Percentiles rank a stretch among this genome's conserved stretches.
Conservation (phyloP, 2,888 invertebrate species). For the Malthinus flaveolus region DNA sequence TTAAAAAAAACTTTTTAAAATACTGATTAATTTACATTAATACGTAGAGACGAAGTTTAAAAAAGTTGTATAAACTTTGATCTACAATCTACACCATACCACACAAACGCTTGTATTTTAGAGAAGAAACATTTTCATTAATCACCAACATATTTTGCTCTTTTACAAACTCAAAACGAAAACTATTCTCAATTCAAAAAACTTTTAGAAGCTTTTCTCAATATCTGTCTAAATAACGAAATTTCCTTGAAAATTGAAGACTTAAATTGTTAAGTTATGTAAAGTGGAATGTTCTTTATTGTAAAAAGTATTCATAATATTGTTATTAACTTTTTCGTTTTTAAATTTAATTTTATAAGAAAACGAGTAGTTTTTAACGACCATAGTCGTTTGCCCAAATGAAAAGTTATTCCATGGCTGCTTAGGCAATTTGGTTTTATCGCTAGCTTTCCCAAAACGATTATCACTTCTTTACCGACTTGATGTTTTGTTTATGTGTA, state of each 20-base stretch:
- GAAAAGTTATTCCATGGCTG: too few species aligned
- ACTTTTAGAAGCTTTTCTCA: background rate
- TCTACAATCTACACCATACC: slow-evolving; percentile 8
- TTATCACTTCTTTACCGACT: too few species aligned
- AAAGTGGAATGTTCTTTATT: background rate
- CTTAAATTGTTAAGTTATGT: slow-evolving; percentile 1
- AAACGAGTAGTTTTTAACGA: too few species aligned
- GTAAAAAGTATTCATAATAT: too few species aligned
- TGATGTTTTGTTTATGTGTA: too few species aligned
- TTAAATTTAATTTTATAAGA: too few species aligned
- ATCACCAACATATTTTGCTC: slow-evolving; percentile 16
- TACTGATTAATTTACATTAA: background rate
- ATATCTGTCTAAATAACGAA: slow-evolving; percentile 4
- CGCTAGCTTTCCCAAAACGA: too few species aligned
- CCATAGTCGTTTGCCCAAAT: too few species aligned
- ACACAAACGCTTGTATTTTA: slow-evolving; percentile 14
- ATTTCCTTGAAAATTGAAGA: background rate
- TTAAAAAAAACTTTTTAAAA: too few species aligned
- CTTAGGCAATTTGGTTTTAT: too few species aligned
- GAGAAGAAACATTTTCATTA: slow-evolving; percentile 14
- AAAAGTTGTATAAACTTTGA: slow-evolving; percentile 7
- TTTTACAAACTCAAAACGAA: slow-evolving; percentile 7
- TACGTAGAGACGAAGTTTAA: background rate
- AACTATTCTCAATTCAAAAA: background rate
- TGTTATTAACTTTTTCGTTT: too few species aligned